Percentiles rank a stretch among this genome's conserved stretches.
These are phyloP conservation scores for Malachius bipustulatus DNA, from an alignment of 2,888 invertebrate genomes.

Conservation along the genomic window DNA sequence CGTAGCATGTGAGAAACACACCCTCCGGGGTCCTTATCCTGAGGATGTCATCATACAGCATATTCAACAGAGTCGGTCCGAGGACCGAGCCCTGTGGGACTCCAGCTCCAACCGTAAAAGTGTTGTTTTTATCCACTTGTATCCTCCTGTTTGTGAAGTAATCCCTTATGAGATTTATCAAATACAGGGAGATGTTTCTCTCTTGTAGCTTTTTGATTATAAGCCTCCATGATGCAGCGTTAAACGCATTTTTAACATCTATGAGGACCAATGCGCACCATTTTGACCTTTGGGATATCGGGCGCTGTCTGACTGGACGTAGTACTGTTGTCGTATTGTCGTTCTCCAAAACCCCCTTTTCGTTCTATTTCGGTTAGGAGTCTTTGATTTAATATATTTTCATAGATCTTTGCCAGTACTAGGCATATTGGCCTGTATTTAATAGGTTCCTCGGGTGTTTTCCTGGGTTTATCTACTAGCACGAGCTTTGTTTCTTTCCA, in stretches of 20 bases:
- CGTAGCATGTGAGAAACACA: conserved; percentile 3
- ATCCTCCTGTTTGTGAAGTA: conserved; percentile 9
- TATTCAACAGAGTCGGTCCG: no score
- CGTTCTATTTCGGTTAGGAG: conserved; percentile 1
- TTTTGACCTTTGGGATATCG: no score
- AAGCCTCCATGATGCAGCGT: conserved; percentile 7
- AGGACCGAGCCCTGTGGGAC: no score
- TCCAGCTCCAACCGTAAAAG: conserved; percentile 6
- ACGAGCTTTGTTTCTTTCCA: background rate
- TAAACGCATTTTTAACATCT: conserved; percentile 12
- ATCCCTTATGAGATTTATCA: conserved; percentile 11
- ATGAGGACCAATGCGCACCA: conserved; percentile 9
- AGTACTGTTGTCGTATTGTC: background rate
- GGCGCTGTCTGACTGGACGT: no score
- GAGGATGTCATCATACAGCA: conserved; percentile 7
- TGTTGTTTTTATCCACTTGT: background rate
- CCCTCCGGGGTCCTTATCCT: background rate
- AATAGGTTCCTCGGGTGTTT: background rate
- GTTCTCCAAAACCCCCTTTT: background rate
- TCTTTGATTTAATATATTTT: background rate
- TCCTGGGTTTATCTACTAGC: background rate
- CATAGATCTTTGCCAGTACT: background rate
- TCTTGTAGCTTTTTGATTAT: conserved; percentile 6
- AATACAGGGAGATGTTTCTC: conserved; percentile 4
- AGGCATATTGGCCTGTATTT: conserved; percentile 4